phyloP scores from a whole-genome alignment of 2,888 invertebrate species.

The Schrankia costaestrigalis region DNA sequence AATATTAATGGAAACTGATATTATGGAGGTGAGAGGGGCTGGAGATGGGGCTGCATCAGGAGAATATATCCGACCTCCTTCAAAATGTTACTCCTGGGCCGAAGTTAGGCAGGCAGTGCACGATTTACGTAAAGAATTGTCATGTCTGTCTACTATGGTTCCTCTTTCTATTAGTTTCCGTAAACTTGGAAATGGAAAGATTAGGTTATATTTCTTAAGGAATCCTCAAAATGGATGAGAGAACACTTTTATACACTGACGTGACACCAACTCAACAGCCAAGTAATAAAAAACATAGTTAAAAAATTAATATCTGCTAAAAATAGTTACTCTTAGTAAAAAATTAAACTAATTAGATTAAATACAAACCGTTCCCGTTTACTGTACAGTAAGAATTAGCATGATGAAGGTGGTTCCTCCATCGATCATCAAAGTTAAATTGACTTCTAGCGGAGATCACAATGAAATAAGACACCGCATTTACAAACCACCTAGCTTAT shows the following conservation, averaged over 20 bases:
- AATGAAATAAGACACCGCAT: too few species aligned
- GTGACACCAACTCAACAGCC: slow-evolving; percentile 83
- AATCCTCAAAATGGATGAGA: slow-evolving; percentile 94
- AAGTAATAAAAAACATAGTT: too few species aligned
- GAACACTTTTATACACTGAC: slow-evolving; percentile 91
- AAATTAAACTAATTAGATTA: too few species aligned
- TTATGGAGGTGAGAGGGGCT: slow-evolving; percentile 72
- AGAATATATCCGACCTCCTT: slow-evolving; percentile 55
- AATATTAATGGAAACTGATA: slow-evolving; percentile 41
- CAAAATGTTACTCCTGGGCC: slow-evolving; percentile 85
- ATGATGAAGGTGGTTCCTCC: too few species aligned
- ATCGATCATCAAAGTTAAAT: too few species aligned
- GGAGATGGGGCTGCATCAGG: slow-evolving; percentile 71
- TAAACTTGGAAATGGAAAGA: slow-evolving; percentile 88
- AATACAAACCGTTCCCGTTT: too few species aligned
- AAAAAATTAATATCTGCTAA: too few species aligned
- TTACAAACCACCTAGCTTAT: too few species aligned
- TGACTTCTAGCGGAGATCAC: too few species aligned
- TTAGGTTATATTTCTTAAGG: slow-evolving; percentile 93
- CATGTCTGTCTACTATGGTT: slow-evolving; percentile 89
- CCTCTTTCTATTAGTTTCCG: slow-evolving; percentile 92
- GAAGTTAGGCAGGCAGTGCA: slow-evolving; percentile 90
- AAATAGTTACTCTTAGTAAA: too few species aligned
- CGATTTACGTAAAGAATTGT: slow-evolving; percentile 88
- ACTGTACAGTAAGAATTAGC: too few species aligned